Evolutionary conservation across 2,888 invertebrate genomes (phyloP), one percentile per base, ranked within the genome.

Genomic region (Temnothorax rugatulus): DNA sequence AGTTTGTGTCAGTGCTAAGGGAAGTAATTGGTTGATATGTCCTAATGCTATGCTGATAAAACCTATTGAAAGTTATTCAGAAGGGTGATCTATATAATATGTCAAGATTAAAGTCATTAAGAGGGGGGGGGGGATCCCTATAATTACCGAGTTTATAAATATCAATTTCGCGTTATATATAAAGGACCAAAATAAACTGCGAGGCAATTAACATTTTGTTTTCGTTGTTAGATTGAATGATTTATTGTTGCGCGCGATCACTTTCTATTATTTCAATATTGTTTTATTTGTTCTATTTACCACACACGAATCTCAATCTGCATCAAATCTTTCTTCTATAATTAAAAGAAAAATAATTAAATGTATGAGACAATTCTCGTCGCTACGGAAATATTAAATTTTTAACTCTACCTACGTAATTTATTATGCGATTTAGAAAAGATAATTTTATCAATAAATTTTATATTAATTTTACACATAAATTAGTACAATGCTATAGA

Each of bases 331-430:
- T 64, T n/a, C 29, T 47, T 47, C 1, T 21, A 13, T 11, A 50
- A 47, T n/a, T n/a, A 47, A 9, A n/a, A n/a, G n/a, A 7, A n/a
- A 9, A 75, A 50, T 54, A 76, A 64, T 75, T 75, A 50, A 75
- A 75, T 8, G 1, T 38, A 38, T 18, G 5, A 52, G 18, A 52
- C 11, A 59, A 47, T 75, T 61, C 34, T 64, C 7, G 25, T 38
- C n/a, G 15, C 18, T 64, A 21, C 13, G 4, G 2, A 76, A 76
- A 41, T 52, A 64, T 18, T 25, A 76, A 64, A 64, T 52, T 18
- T 34, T 18, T 13, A 41, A n/a, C 38, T 54, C 13, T 15, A 29
- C n/a, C 1, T n/a, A 21, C 18, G 13, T 29, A 61, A 61, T 57
- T 73, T 61, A 75, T 63, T 52, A 44, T 50, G 25, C 8, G 9